Percentiles rank a stretch among this genome's conserved stretches.
phyloP scores from a whole-genome alignment of 2,113 vertebrate genomes.

The Suricata suricatta region DNA sequence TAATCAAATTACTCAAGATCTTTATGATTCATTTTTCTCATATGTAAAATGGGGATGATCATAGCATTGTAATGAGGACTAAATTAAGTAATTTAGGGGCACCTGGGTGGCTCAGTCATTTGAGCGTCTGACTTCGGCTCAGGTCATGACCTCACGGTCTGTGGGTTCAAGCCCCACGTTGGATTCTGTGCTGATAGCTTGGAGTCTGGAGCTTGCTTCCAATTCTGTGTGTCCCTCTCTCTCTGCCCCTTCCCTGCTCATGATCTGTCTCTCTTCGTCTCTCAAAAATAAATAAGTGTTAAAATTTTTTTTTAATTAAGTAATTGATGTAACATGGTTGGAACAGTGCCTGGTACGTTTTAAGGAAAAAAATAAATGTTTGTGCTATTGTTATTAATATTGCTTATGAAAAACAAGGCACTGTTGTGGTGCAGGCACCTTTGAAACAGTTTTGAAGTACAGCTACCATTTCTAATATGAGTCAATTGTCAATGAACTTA shows the following conservation, averaged over 20 bases:
- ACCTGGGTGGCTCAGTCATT: too few relatives aligned
- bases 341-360: neutral
- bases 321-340: neutral
- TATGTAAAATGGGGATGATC: neutral
- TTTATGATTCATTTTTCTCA: neutral
- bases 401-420: neutral
- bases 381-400: neutral
- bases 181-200: too few relatives aligned
- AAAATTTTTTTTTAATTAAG: neutral
- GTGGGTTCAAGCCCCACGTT: too few relatives aligned
- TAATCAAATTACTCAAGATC: neutral
- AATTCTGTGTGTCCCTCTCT: too few relatives aligned
- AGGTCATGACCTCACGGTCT: too few relatives aligned
- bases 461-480: neutral
- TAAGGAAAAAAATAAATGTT: neutral
- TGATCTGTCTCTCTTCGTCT: too few relatives aligned
- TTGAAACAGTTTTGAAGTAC: neutral
- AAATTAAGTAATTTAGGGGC: neutral
- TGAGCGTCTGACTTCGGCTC: too few relatives aligned
- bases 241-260: too few relatives aligned
- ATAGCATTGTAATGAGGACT: neutral
- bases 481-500: neutral
- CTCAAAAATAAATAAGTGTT: too few relatives aligned
- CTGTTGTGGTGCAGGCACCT: neutral
- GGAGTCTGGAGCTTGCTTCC: too few relatives aligned